Percentiles rank a stretch among this genome's conserved stretches.
Conservation (phyloP, 2,888 invertebrate species). For the Subacronicta megacephala region DNA sequence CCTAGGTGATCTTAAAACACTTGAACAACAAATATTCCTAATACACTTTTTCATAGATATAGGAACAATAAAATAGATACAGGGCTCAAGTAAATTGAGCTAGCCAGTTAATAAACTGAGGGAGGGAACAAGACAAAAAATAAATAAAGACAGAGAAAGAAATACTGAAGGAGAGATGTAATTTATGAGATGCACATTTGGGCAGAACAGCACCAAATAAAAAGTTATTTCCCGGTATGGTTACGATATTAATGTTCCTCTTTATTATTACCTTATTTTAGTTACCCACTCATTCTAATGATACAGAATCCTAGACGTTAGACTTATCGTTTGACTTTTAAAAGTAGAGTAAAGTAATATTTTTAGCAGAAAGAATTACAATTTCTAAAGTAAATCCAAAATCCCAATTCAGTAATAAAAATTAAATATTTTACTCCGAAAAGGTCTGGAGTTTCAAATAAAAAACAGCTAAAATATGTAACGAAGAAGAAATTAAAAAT, state of each 20-base stretch:
- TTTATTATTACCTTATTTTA: slow-evolving; percentile 37
- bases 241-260: slow-evolving; percentile 73
- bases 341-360: neutral
- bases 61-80: slow-evolving; percentile 69
- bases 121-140: slow-evolving; percentile 76
- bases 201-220: slow-evolving; percentile 85
- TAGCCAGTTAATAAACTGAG: slow-evolving; percentile 79
- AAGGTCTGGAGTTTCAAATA: slow-evolving; percentile 44
- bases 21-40: slow-evolving; percentile 59
- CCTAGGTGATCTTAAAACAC: slow-evolving; percentile 4
- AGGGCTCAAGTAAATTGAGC: slow-evolving; percentile 77
- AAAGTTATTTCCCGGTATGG: slow-evolving; percentile 80
- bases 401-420: slow-evolving; percentile 40
- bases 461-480: slow-evolving; percentile 58
- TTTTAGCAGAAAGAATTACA: slow-evolving; percentile 3
- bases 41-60: slow-evolving; percentile 70
- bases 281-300: neutral
- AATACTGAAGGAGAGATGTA: slow-evolving; percentile 80
- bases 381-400: slow-evolving; percentile 6
- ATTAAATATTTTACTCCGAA: slow-evolving; percentile 47
- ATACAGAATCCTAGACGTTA: neutral
- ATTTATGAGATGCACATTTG: slow-evolving; percentile 89
- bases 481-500: slow-evolving; percentile 63
- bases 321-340: too few relatives aligned
- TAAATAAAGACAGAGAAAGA: slow-evolving; percentile 78